Evolutionary conservation across 2,113 vertebrate species (phyloP).

Genomic region (Hypomesus transpacificus): DNA sequence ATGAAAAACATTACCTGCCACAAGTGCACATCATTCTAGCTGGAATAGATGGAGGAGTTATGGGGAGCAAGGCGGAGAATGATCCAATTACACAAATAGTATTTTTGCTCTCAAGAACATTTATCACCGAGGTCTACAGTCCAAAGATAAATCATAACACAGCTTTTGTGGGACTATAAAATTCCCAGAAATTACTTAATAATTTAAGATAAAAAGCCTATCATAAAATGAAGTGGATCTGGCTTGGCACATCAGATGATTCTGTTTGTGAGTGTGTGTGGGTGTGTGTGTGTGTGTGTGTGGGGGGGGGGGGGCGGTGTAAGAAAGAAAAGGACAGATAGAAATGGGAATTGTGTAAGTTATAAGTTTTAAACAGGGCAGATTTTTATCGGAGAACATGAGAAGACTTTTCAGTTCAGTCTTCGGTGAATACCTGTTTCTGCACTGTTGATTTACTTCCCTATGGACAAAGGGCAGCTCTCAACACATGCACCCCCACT

Average conservation of each 20-base stretch:
- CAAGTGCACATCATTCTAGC: conserved; percentile 58
- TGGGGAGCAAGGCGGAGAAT: conserved; percentile 51
- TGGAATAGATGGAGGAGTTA: conserved; percentile 55
- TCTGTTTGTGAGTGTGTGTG: conserved; percentile 7
- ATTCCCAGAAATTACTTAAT: conserved; percentile 49
- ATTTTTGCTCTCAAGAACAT: conserved; percentile 51
- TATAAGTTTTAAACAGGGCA: conserved; percentile 6
- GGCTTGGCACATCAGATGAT: neutral
- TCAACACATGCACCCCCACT: conserved; percentile 42
- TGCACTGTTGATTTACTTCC: conserved; percentile 45
- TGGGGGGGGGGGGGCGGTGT: neutral
- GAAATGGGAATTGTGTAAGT: neutral
- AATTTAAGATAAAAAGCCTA: conserved; percentile 47
- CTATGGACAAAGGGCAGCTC: conserved; percentile 58
- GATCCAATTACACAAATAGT: conserved; percentile 70
- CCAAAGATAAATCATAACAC: conserved; percentile 51
- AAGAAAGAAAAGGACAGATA: neutral
- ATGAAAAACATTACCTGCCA: conserved; percentile 70
- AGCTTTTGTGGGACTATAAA: conserved; percentile 42
- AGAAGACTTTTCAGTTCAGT: conserved; percentile 13
- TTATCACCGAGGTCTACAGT: conserved; percentile 35
- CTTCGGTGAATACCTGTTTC: conserved; percentile 34
- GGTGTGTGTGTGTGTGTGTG: conserved; percentile 6
- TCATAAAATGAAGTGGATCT: conserved; percentile 1
- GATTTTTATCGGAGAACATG: neutral